Conservation (phyloP, 2,797 vertebrate genomes). For the Aldrovandia affinis region DNA sequence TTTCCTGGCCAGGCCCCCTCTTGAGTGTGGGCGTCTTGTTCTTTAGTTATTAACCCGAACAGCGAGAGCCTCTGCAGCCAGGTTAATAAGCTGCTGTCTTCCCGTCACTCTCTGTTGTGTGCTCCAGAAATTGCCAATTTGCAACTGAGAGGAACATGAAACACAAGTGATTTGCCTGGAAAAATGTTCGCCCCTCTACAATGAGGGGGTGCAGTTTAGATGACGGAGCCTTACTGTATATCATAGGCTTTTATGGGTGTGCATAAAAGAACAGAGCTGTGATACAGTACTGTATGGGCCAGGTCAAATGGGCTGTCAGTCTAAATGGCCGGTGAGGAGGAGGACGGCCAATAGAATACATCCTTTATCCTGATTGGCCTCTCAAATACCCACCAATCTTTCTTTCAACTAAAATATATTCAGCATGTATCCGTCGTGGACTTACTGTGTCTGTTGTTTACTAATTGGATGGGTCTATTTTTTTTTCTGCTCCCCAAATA, state of each 20-base stretch:
- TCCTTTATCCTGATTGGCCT: neutral
- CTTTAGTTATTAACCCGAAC: conserved; percentile 56
- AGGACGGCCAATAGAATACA: neutral
- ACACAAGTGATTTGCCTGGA: conserved; percentile 48
- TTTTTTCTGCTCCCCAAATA: neutral
- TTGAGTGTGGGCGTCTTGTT: conserved; percentile 45
- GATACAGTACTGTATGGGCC: conserved; percentile 43
- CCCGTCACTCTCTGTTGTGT: conserved; percentile 53
- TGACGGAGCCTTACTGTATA: conserved; percentile 42
- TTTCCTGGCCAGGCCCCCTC: conserved; percentile 36
- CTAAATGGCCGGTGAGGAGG: neutral
- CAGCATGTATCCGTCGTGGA: neutral
- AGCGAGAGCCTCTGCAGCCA: conserved; percentile 50
- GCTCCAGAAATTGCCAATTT: conserved; percentile 59
- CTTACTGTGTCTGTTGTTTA: conserved; percentile 34
- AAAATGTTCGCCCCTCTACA: conserved; percentile 31
- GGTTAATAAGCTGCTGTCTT: conserved; percentile 58
- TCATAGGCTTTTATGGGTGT: conserved; percentile 53
- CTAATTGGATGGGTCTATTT: neutral
- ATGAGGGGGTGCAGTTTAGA: conserved; percentile 41
- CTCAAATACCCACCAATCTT: neutral
- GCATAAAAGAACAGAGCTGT: conserved; percentile 55
- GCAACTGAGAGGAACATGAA: conserved; percentile 57
- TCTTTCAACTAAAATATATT: conserved; percentile 12
- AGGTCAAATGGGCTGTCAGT: neutral